These are phyloP conservation scores for Bradypodion pumilum DNA, from an alignment of 2,797 vertebrate species.

Conservation along the genomic window DNA sequence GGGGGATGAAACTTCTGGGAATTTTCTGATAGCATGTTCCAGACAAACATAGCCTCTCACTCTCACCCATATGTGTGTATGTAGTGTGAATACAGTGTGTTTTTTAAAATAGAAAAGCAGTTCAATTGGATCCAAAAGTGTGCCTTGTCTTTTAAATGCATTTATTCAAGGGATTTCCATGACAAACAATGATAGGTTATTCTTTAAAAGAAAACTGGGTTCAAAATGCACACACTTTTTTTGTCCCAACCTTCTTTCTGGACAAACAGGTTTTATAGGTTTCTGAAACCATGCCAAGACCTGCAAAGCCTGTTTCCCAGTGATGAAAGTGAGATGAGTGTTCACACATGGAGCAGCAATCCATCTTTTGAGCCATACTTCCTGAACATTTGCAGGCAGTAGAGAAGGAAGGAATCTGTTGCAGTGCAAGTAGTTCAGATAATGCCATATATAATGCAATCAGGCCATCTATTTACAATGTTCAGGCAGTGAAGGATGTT, in stretches of 20 bases:
- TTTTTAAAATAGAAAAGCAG: not conserved
- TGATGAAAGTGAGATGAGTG: not conserved
- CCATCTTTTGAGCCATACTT: not conserved
- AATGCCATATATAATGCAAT: not conserved
- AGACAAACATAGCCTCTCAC: not conserved
- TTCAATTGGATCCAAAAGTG: not conserved
- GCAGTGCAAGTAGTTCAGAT: not conserved
- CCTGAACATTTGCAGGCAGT: not conserved
- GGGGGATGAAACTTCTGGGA: not conserved
- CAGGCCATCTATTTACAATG: not conserved
- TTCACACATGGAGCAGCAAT: not conserved
- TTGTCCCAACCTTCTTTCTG: not conserved
- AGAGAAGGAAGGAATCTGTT: not conserved
- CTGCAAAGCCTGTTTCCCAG: constrained; percentile 11
- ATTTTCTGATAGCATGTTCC: no score
- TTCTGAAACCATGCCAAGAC: constrained; percentile 3
- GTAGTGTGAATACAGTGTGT: not conserved
- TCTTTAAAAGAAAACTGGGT: not conserved
- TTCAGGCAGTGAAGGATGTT: not conserved
- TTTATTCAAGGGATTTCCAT: not conserved
- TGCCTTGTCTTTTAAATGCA: not conserved
- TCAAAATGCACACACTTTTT: not conserved
- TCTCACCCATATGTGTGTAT: not conserved
- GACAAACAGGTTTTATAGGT: constrained; percentile 27
- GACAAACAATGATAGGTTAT: not conserved